These are phyloP conservation scores for Odocoileus virginianus DNA, from an alignment of 2,113 vertebrate genomes.

Conservation along the genomic window DNA sequence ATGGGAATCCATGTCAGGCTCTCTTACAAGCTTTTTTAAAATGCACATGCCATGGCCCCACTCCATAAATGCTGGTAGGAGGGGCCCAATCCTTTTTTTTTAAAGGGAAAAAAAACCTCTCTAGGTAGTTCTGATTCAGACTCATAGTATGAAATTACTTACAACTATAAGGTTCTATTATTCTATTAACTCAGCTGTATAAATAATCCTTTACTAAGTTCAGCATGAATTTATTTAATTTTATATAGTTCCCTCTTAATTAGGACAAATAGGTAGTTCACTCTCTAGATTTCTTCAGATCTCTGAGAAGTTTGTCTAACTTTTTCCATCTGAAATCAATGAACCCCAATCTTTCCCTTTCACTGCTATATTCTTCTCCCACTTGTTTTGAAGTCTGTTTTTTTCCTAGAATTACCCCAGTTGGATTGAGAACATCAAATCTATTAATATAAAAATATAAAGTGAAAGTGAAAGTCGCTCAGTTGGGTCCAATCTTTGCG, in stretches of 20 bases:
- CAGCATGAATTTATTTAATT: conserved; percentile 42
- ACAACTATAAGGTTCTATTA: conserved; percentile 49
- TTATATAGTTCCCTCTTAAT: conserved; percentile 34
- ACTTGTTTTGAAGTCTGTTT: not conserved
- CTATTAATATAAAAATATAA: not conserved
- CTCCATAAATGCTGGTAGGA: not conserved
- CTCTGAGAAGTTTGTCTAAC: not conserved
- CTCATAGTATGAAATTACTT: conserved; percentile 44
- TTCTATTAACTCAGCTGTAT: conserved; percentile 62
- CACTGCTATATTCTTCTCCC: not conserved
- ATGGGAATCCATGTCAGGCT: not conserved
- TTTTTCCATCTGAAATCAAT: not conserved
- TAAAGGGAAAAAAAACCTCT: not conserved
- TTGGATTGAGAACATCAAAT: not conserved
- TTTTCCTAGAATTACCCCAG: not conserved
- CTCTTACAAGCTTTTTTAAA: not conserved
- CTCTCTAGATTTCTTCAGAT: not conserved
- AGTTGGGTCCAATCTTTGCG: not conserved
- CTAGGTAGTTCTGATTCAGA: conserved; percentile 11
- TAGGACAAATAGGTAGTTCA: not conserved
- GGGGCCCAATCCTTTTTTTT: not conserved
- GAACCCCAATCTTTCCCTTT: not conserved
- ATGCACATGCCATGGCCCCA: not conserved
- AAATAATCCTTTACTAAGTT: conserved; percentile 43
- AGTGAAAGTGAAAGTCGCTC: not conserved